phyloP scores from a whole-genome alignment of 2,113 vertebrate genomes.

The Zapus hudsonius region DNA sequence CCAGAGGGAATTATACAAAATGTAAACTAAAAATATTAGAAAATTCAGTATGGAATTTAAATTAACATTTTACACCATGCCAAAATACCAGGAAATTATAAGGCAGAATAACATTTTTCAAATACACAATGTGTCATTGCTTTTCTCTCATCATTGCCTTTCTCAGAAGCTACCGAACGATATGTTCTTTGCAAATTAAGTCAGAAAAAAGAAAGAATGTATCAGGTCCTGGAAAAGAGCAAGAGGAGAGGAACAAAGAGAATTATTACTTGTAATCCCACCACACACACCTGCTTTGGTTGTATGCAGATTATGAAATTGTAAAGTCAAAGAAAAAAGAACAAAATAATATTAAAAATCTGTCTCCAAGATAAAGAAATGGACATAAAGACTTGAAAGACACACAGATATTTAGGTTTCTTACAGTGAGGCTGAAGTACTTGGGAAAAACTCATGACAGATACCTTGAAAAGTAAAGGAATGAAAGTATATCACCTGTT shows the following conservation, averaged over 20 bases:
- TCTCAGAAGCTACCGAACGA: background rate
- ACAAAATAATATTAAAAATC: background rate
- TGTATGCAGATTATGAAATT: background rate
- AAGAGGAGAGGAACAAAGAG: background rate
- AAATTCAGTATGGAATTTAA: background rate
- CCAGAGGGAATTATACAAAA: background rate
- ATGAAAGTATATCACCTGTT: background rate
- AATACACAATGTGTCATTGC: background rate
- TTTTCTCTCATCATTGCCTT: background rate
- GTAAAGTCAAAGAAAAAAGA: background rate
- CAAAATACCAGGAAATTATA: background rate
- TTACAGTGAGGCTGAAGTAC: background rate
- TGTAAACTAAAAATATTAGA: background rate
- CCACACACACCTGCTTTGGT: background rate
- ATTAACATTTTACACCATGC: background rate
- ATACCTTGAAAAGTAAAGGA: background rate
- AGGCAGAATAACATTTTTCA: background rate
- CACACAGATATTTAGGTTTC: background rate
- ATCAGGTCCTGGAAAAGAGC: background rate
- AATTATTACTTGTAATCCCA: background rate
- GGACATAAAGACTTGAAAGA: background rate
- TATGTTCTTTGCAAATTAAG: background rate
- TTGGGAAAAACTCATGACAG: background rate
- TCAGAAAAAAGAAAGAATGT: background rate
- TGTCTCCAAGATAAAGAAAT: background rate